These are phyloP conservation scores for Pristionchus fissidentatus DNA, from an alignment of 2,888 invertebrate species.

Conservation along the genomic window DNA sequence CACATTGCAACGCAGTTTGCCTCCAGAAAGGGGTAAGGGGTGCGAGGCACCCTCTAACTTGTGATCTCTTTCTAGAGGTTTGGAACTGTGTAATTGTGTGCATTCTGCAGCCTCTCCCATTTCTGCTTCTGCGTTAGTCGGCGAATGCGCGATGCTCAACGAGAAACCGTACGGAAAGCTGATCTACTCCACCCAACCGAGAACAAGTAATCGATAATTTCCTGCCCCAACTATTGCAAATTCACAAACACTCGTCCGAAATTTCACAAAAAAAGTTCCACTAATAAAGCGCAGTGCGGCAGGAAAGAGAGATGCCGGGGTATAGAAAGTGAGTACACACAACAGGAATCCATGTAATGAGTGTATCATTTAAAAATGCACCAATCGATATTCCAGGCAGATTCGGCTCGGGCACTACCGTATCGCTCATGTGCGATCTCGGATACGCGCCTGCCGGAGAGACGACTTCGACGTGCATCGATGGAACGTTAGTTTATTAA, in stretches of 20 bases:
- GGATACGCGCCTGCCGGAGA: conserved; percentile 41
- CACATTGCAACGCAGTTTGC: no score
- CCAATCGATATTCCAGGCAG: conserved; percentile 18
- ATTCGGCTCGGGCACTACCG: background rate
- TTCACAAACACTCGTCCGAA: no score
- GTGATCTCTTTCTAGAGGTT: no score
- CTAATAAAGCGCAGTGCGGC: background rate
- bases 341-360: no score
- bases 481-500: conserved; percentile 23
- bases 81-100: no score
- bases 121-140: background rate
- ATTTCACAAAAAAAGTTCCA: no score
- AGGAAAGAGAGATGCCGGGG: background rate
- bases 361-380: background rate
- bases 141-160: conserved; percentile 8
- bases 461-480: background rate
- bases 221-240: background rate
- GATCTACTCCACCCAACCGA: conserved; percentile 2
- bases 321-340: no score
- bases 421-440: conserved; percentile 18
- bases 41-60: no score
- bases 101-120: background rate
- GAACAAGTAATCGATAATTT: background rate
- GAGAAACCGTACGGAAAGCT: background rate
- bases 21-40: no score